Conservation (phyloP, 64 coral and sea anemone genomes). For the Montipora capricornis region DNA sequence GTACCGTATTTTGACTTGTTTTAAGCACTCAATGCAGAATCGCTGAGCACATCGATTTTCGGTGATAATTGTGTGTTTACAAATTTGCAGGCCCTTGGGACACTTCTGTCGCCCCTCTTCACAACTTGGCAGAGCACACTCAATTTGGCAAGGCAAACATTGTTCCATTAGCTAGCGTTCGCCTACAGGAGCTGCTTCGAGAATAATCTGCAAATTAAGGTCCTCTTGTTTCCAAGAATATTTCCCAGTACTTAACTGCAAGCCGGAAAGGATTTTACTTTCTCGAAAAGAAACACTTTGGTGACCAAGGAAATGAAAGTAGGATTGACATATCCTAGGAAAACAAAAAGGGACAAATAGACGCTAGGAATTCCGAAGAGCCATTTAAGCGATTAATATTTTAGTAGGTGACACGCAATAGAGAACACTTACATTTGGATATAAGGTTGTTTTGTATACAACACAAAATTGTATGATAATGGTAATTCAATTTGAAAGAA, state of each 20-base stretch:
- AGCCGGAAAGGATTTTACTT: neutral
- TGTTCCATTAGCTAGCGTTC: constrained; percentile 25
- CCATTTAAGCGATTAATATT: constrained; percentile 17
- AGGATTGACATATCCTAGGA: neutral
- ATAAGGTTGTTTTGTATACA: neutral
- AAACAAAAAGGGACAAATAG: constrained; percentile 29
- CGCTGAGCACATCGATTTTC: neutral
- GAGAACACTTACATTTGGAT: neutral
- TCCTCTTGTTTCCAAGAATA: neutral
- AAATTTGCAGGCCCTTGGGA: constrained; percentile 27
- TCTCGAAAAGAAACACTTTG: neutral
- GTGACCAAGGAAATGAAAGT: neutral
- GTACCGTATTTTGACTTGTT: neutral
- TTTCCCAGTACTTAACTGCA: neutral
- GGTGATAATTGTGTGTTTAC: constrained; percentile 41
- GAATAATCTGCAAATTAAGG: neutral
- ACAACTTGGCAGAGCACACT: neutral
- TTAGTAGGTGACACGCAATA: constrained; percentile 23
- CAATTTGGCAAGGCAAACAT: constrained; percentile 12
- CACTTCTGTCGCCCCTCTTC: constrained; percentile 8
- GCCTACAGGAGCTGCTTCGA: neutral
- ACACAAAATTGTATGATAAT: neutral
- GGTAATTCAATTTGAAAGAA: neutral
- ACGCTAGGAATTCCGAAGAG: constrained; percentile 26
- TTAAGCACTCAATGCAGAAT: neutral